A percentile compares a stretch with the other conserved stretches of the same genome.
Evolutionary conservation across 2,797 vertebrate genomes (phyloP).

Genomic region (Erpetoichthys calabaricus): DNA sequence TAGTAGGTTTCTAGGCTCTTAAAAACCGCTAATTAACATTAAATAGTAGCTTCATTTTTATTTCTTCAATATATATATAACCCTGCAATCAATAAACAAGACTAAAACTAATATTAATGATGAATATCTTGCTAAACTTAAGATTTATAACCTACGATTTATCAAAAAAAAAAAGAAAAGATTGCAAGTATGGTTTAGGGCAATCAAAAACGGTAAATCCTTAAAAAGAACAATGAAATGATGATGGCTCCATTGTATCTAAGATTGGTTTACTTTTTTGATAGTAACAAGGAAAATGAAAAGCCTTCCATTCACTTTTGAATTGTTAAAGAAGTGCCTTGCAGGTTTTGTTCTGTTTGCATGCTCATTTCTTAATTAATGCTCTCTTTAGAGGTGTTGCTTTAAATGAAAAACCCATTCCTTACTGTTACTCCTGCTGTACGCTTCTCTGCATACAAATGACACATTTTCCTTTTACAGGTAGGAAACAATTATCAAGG

Average conservation of each 20-base stretch:
- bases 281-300: conserved; percentile 57
- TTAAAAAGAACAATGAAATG: conserved; percentile 47
- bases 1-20: conserved; percentile 72
- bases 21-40: conserved; percentile 79
- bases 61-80: conserved; percentile 60
- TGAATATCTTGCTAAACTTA: conserved; percentile 74
- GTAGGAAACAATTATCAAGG: too few relatives aligned
- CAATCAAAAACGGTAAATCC: conserved; percentile 51
- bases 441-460: too few relatives aligned
- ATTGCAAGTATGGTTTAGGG: conserved; percentile 46
- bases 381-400: conserved; percentile 8
- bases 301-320: conserved; percentile 42
- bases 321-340: conserved; percentile 27
- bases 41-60: conserved; percentile 76
- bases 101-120: conserved; percentile 84
- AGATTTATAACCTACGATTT: conserved; percentile 66
- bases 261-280: conserved; percentile 99
- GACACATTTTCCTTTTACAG: too few relatives aligned
- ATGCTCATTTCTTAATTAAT: conserved; percentile 50
- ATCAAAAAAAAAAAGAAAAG: conserved; percentile 40
- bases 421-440: too few relatives aligned
- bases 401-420: too few relatives aligned
- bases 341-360: conserved; percentile 50
- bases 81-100: conserved; percentile 75
- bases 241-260: conserved; percentile 61